Conservation (phyloP, 2,888 invertebrate species). For the Scotopteryx bipunctaria region DNA sequence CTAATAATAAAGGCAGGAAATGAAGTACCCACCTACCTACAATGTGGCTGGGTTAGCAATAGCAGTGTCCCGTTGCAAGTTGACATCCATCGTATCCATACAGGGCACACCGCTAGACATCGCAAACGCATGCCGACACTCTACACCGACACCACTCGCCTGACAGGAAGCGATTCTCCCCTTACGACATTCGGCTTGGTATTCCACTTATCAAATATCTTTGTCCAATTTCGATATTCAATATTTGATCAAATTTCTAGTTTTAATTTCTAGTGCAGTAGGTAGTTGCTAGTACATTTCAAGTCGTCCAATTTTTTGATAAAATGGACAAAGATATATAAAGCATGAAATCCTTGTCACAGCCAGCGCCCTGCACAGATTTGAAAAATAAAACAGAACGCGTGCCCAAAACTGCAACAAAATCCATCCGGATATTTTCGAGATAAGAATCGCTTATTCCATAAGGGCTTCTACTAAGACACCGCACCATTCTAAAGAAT, state of each 20-base stretch:
- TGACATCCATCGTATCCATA: slow-evolving; percentile 36
- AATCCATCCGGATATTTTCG: slow-evolving; percentile 51
- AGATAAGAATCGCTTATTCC: slow-evolving; percentile 55
- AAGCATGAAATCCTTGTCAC: slow-evolving; percentile 21
- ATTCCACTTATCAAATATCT: no score
- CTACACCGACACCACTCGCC: slow-evolving; percentile 36
- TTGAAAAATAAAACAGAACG: slow-evolving; percentile 46
- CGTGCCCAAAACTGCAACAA: slow-evolving; percentile 58
- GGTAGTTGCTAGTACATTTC: no score
- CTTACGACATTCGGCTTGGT: slow-evolving; percentile 51
- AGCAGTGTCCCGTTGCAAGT: slow-evolving; percentile 63
- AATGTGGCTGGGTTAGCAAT: slow-evolving; percentile 46
- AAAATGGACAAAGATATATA: no score
- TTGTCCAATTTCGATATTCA: no score
- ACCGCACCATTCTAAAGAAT: slow-evolving; percentile 43
- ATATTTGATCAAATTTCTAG: no score
- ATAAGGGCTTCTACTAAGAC: slow-evolving; percentile 55
- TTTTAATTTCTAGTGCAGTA: no score
- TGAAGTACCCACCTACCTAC: slow-evolving; percentile 10
- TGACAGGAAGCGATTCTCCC: slow-evolving; percentile 58
- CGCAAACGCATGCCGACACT: slow-evolving; percentile 2
- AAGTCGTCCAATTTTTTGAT: no score
- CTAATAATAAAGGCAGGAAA: background rate
- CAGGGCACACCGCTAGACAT: slow-evolving; percentile 34
- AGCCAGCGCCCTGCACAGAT: slow-evolving; percentile 1